phyloP scores from a whole-genome alignment of 2,888 invertebrate genomes.

The Tanypteryx hageni region DNA sequence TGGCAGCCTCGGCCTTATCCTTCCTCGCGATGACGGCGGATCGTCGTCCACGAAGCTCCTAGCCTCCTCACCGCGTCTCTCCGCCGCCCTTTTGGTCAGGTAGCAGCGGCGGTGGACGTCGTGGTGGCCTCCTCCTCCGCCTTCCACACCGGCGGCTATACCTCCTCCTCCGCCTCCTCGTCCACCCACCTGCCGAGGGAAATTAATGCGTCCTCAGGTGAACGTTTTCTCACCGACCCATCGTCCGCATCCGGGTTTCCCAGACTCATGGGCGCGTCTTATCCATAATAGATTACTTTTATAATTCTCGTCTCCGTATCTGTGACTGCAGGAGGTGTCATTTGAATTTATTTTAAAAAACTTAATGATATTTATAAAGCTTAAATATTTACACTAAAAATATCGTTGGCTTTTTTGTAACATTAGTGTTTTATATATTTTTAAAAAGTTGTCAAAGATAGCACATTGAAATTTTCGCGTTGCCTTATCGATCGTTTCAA shows the following conservation, averaged over 20 bases:
- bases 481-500: no score
- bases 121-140: constrained; percentile 48
- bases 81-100: constrained; percentile 51
- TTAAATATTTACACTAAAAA: no score
- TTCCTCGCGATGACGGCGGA: not conserved
- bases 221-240: not conserved
- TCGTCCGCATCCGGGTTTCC: not conserved
- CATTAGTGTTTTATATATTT: no score
- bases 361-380: no score
- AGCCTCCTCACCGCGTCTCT: constrained; percentile 27
- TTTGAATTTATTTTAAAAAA: no score
- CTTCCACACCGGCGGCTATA: constrained; percentile 43
- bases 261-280: no score
- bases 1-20: constrained; percentile 24
- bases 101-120: constrained; percentile 60
- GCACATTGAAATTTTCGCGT: no score
- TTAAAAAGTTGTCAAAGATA: no score
- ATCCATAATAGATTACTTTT: no score
- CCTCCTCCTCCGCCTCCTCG: constrained; percentile 64
- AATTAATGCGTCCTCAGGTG: not conserved
- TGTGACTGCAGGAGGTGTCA: no score
- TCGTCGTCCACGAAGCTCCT: constrained; percentile 51
- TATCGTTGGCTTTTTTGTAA: no score
- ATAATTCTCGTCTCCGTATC: no score
- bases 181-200: constrained; percentile 49